phyloP scores from a whole-genome alignment of 2,888 invertebrate species.

The Clistopyga incitator region DNA sequence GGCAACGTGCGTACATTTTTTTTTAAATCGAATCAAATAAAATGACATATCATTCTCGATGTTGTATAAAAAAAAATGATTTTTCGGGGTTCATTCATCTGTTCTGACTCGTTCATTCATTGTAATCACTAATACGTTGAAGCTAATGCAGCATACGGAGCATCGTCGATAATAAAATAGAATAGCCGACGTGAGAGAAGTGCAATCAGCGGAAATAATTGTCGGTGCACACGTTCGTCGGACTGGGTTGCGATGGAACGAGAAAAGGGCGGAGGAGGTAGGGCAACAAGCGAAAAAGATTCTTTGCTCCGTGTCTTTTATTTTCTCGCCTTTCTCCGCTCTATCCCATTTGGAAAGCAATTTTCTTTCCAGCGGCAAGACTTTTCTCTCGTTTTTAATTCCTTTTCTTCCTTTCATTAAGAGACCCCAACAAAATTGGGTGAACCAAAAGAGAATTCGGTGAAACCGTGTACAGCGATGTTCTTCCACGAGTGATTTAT shows the following conservation, averaged over 20 bases:
- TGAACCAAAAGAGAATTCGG: slow-evolving; percentile 5
- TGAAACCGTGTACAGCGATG: background rate
- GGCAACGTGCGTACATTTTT: background rate
- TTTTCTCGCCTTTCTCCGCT: slow-evolving; percentile 40
- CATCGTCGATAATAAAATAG: slow-evolving; percentile 3
- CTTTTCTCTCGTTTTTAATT: slow-evolving; percentile 9
- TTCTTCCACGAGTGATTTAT: slow-evolving; percentile 8
- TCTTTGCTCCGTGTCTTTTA: slow-evolving; percentile 42
- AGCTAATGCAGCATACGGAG: background rate
- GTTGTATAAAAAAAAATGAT: background rate
- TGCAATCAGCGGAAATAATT: slow-evolving; percentile 66
- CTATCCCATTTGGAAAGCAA: slow-evolving; percentile 60
- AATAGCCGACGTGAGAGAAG: slow-evolving; percentile 60
- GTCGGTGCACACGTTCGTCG: slow-evolving; percentile 33
- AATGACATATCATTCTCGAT: background rate
- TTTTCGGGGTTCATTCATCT: slow-evolving; percentile 18
- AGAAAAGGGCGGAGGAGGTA: slow-evolving; percentile 15
- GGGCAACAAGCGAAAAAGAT: slow-evolving; percentile 61
- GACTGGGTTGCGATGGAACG: slow-evolving; percentile 45
- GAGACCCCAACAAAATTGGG: slow-evolving; percentile 42
- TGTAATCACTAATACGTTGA: slow-evolving; percentile 14
- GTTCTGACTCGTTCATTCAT: slow-evolving; percentile 46
- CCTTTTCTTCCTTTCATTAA: slow-evolving; percentile 7
- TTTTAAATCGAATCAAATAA: background rate
- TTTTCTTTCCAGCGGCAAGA: slow-evolving; percentile 49